A percentile compares a stretch with the other conserved stretches of the same genome.
Evolutionary conservation across 2,113 vertebrate genomes (phyloP).

Genomic region (Atlantisia rogersi): DNA sequence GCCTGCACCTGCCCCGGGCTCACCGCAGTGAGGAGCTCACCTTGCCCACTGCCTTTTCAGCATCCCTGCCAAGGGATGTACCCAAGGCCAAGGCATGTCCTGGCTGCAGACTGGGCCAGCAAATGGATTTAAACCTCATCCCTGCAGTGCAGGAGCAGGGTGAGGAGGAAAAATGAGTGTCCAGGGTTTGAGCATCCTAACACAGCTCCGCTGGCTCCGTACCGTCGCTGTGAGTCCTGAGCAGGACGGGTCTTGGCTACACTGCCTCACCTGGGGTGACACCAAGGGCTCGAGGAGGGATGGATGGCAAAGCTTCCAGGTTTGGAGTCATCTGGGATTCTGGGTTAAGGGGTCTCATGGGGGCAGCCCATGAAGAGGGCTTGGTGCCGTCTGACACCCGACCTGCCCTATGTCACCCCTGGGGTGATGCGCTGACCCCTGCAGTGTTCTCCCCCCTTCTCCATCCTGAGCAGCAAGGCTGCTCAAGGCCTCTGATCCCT

Average conservation of each 20-base stretch:
- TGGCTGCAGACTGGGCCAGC: neutral
- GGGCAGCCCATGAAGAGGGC: neutral
- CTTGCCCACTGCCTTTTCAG: neutral
- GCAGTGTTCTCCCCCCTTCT: rapidly evolving
- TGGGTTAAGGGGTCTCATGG: neutral
- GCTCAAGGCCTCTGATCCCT: neutral
- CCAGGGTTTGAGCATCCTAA: rapidly evolving
- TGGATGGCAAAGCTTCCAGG: neutral
- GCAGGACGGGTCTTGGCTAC: rapidly evolving
- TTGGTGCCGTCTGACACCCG: neutral
- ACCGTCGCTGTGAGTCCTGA: rapidly evolving
- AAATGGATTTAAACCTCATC: neutral
- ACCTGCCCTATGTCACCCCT: neutral
- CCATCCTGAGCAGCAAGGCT: neutral
- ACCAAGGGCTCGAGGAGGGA: neutral
- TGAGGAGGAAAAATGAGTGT: neutral
- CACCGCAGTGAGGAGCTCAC: neutral
- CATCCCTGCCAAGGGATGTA: rapidly evolving
- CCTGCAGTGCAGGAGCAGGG: rapidly evolving
- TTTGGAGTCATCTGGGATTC: rapidly evolving
- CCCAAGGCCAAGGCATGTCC: neutral
- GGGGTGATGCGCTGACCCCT: neutral
- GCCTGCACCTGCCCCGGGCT: neutral
- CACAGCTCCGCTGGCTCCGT: rapidly evolving
- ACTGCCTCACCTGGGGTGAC: neutral